These are phyloP conservation scores for Hydrozoanthus gracilis DNA, from an alignment of 92 coral and sea anemone genomes.

Conservation along the genomic window DNA sequence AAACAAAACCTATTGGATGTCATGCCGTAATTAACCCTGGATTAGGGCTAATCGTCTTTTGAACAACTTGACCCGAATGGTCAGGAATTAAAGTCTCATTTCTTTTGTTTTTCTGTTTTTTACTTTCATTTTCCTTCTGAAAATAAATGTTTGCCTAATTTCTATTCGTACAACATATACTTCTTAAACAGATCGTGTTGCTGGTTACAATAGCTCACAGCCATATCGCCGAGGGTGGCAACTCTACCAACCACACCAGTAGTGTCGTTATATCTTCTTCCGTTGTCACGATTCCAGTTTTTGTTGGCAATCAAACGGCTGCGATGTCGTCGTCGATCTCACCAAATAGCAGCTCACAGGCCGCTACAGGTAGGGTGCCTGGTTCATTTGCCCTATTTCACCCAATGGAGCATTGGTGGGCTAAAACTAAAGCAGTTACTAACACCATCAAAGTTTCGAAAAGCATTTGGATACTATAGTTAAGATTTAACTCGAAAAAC, in stretches of 20 bases:
- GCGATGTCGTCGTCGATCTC: background rate
- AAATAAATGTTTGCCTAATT: too few species aligned
- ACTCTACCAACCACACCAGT: background rate
- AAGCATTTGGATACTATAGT: too few species aligned
- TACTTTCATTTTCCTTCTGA: too few species aligned
- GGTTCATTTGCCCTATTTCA: background rate
- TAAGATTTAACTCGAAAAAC: too few species aligned
- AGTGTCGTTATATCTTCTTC: background rate
- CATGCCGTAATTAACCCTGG: too few species aligned
- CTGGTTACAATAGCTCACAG: background rate
- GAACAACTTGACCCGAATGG: too few species aligned
- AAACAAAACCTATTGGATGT: too few species aligned
- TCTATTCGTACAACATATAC: background rate
- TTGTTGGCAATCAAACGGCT: background rate
- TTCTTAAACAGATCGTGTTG: background rate
- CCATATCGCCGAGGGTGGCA: background rate
- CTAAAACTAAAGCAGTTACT: background rate
- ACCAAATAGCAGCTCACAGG: background rate
- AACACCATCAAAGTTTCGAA: too few species aligned
- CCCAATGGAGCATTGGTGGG: background rate
- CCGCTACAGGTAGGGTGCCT: background rate
- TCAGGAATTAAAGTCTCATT: too few species aligned
- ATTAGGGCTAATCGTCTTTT: too few species aligned
- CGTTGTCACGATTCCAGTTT: background rate
- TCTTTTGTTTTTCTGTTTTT: too few species aligned